Evolutionary conservation across 2,888 invertebrate species (phyloP), one percentile per base, ranked within the genome.

Genomic region (Xestia c-nigrum): DNA sequence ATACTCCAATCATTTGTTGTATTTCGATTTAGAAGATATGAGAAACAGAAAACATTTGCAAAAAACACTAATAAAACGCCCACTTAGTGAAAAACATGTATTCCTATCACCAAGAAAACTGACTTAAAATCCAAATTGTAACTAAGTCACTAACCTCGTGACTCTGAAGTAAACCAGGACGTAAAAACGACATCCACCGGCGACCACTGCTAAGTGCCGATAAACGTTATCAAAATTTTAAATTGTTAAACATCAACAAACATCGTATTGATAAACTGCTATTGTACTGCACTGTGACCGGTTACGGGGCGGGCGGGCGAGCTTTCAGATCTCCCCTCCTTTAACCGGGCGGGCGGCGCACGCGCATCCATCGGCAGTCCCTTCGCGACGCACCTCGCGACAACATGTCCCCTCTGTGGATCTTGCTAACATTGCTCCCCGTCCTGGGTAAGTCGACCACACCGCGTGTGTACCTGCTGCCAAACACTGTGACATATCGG

Each of bases 361-460:
- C 84, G 91, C 91, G 91, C 91, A 82, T 64, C 81, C 71, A 47
- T 83, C 80, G 87, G 81, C 96, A 96, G 96, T 96, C 93, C 93
- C 88, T 91, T 90, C 95, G 96, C 95, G 95, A 91, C 95, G 92
- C 92, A 91, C 92, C 91, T 91, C 93, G 96, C 95, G 95, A 92
- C 94, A 94, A 93, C 96, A 96, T 96, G 96, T 94, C 94, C 94
- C 94, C 93, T 91, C 90, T 96, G 94, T 96, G 96, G 96, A 93
- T 96, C 91, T 93, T 96, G 90, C 92, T 96, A 82, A 92, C 94
- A 89, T 93, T 96, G 92, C 96, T 96, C 95, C 96, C 96, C 92
- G 90, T 96, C 81, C 92, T 96, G 94, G 96, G 96, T 96, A 96
- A 96, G 96, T 96, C 83, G 81, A 84, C 81, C 74, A 65, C 72